Percentiles rank a stretch among this genome's conserved stretches.
Evolutionary conservation across 2,113 vertebrate species (phyloP).

Genomic region (Colius striatus): DNA sequence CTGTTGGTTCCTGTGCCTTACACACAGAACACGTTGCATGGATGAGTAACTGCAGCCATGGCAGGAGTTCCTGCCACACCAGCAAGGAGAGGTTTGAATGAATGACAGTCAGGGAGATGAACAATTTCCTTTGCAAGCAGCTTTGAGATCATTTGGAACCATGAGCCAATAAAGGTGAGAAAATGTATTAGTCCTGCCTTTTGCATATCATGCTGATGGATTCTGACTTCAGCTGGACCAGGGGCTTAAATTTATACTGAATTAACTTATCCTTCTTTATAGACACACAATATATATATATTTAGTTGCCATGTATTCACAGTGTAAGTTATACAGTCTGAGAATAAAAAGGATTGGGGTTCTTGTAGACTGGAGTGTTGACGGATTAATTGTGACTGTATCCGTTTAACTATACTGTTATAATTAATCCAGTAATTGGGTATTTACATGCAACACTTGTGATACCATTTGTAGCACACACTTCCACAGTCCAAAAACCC

Average conservation of each 20-base stretch:
- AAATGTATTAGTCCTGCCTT: neutral
- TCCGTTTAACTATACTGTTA: neutral
- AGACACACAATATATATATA: neutral
- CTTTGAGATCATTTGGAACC: neutral
- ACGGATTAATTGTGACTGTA: neutral
- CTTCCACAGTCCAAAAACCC: neutral
- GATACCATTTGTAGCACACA: neutral
- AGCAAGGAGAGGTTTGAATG: neutral
- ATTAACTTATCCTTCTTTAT: neutral
- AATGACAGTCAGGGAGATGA: neutral
- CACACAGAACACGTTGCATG: neutral
- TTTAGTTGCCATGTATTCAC: neutral
- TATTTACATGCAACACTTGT: neutral
- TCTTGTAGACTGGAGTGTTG: neutral
- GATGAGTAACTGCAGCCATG: neutral
- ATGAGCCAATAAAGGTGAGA: neutral
- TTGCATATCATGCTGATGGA: neutral
- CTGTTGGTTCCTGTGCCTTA: neutral
- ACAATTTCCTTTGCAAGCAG: neutral
- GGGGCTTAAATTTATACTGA: neutral
- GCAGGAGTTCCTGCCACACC: neutral
- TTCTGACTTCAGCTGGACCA: neutral
- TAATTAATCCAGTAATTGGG: neutral
- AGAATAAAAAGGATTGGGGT: neutral
- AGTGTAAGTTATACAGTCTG: neutral